Base-by-base conservation (phyloP, 2,797 vertebrate genomes). In the Urophycis tenuis region DNA sequence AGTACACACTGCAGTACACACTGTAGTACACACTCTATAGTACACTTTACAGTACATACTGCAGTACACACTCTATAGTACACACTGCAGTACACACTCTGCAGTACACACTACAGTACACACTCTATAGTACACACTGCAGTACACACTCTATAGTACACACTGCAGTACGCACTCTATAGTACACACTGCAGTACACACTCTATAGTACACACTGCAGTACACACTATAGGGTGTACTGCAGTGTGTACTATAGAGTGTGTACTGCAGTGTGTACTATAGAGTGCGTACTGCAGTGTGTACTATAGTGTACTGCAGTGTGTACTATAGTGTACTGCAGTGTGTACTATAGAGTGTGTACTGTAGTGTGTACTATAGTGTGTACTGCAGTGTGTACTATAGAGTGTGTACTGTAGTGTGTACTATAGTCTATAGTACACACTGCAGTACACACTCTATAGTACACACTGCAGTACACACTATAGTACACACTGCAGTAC, bases 61-160 rank as follows among this genome's bases (percentile, higher is more conserved):
- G 25, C 64, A 25, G 31, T 31, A 70, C 41, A 75, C 41, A 33
- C 22, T 5, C 5, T 69, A 29, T 30, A 69, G n/a, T 45, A 76
- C 74, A 74, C 75, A 73, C 73, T n/a, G 25, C 64, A 39, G 31
- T 71, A 79, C 45, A 29, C 49, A 45, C 34, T 49, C 2, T 49
- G 14, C 9, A 49, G 32, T 41, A 74, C 73, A 74, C 73, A 74
- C 73, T n/a, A n/a, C n/a, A n/a, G n/a, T n/a, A n/a, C n/a, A n/a
- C n/a, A n/a, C n/a, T n/a, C n/a, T 31, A 30, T 49, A 30, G 53
- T 36, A 74, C 73, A 53, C 41, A 45, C 73, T 30, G 22, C 3
- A 49, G 2, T 49, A 49, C 11, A 49, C 45, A 12, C 11, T 49
- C 2, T 49, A 49, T 19, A 49, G 32, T 41, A 74, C 73, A 74